Percentiles rank a stretch among this genome's conserved stretches.
Evolutionary conservation across 1,140 invertebrate genomes (phyloP).

Genomic region (Rhagoletis pomonella): DNA sequence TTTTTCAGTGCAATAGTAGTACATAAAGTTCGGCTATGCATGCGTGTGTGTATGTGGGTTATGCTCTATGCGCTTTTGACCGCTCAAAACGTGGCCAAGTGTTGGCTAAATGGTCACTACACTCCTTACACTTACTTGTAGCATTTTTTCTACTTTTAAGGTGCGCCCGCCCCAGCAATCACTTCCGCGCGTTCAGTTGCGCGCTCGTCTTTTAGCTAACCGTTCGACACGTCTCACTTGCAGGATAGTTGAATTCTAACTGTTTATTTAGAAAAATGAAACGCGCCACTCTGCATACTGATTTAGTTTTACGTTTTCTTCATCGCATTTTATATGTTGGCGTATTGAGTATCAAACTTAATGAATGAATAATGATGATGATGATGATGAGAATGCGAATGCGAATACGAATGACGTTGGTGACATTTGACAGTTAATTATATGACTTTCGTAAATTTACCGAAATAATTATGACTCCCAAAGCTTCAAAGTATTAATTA

Average conservation of each 20-base stretch:
- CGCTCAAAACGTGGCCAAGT: conserved; percentile 24
- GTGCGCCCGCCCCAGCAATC: background rate
- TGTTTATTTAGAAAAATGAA: background rate
- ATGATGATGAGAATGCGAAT: no score
- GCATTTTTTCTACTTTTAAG: background rate
- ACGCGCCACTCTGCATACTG: background rate
- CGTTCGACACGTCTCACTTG: background rate
- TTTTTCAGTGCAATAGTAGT: background rate
- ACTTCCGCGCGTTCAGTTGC: background rate
- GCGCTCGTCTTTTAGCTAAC: background rate
- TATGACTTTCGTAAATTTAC: background rate
- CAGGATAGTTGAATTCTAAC: conserved; percentile 20
- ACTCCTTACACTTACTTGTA: no score
- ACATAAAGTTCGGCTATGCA: no score
- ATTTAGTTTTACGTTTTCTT: background rate
- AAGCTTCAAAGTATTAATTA: background rate
- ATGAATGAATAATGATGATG: no score
- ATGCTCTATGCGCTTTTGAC: background rate
- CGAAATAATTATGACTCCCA: conserved; percentile 30
- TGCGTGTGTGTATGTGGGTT: no score
- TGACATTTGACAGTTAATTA: background rate
- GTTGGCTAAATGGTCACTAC: conserved; percentile 1
- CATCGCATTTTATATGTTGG: background rate
- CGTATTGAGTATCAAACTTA: no score
- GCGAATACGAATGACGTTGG: background rate